Percentiles rank a stretch among this genome's conserved stretches.
These are phyloP conservation scores for Novumbra hubbsi DNA, from an alignment of 2,797 vertebrate species.

Conservation along the genomic window DNA sequence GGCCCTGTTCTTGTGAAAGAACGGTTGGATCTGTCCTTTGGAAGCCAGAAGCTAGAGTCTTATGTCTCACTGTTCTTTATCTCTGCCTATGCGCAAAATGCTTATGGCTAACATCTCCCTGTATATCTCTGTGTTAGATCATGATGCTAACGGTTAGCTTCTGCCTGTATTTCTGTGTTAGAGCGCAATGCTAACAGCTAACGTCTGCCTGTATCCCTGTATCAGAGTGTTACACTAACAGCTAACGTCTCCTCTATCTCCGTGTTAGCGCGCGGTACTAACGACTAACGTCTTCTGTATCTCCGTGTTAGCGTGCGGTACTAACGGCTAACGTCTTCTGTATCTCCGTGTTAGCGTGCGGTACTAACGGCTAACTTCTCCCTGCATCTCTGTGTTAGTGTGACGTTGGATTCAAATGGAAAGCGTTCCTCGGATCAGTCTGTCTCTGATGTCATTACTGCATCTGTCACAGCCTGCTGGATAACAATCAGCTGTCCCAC, in stretches of 20 bases:
- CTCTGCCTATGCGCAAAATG: too few species aligned
- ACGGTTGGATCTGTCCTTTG: too few species aligned
- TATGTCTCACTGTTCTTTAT: too few species aligned
- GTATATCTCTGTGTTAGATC: too few species aligned
- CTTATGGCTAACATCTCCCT: too few species aligned
- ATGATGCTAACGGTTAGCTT: too few species aligned
- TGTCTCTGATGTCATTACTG: constrained; percentile 28
- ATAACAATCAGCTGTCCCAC: constrained; percentile 23
- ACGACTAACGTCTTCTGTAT: not conserved
- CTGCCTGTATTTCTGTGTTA: too few species aligned
- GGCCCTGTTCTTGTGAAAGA: too few species aligned
- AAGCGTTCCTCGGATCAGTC: constrained; percentile 23
- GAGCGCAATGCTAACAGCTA: too few species aligned
- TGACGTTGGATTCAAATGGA: not conserved
- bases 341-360: not conserved
- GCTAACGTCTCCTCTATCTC: not conserved
- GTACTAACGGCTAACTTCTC: not conserved
- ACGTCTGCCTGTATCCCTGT: too few species aligned
- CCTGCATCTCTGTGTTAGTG: not conserved
- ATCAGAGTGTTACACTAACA: too few species aligned
- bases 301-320: not conserved
- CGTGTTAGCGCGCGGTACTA: not conserved
- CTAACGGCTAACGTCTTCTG: not conserved
- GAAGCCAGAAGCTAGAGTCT: too few species aligned
- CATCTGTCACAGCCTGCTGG: constrained; percentile 28